Evolutionary conservation across 1,140 invertebrate genomes (phyloP), one percentile per base, ranked within the genome.

Genomic region (Lycorma delicatula): DNA sequence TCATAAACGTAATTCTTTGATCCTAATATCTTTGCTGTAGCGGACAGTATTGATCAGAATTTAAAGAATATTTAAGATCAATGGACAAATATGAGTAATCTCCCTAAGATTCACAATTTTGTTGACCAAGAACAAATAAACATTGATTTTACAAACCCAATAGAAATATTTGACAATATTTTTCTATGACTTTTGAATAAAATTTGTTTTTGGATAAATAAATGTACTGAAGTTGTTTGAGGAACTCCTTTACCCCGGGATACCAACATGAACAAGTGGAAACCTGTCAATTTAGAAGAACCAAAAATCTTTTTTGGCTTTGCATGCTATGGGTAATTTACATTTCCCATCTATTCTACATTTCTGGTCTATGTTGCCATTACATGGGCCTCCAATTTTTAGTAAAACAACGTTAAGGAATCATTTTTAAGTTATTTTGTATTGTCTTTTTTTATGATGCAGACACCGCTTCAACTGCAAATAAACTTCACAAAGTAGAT

Each of bases 211-310:
- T 36, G 20, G 2, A 38, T 38, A n/a, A 38, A 38, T 18, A 38
- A n/a, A n/a, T n/a, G n/a, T n/a, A n/a, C n/a, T n/a, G 3, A 18
- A 38, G 13, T 12, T 38, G 13, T 31, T 31, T 7, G 29, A 13
- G 29, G 29, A 31, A 31, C 6, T 18, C 36, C 36, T 38, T 38
- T 38, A 38, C 18, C 12, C n/a, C 7, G 25, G 3, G n/a, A 48
- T 48, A 18, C 46, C 6, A 48, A 25, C 46, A 48, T 48, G 46
- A 48, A 48, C 46, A 48, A 48, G n/a, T 48, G 46, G 46, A 48
- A 13, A 18, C 18, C 5, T 25, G 22, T 48, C 20, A 48, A 48
- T 20, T 13, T 22, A 26, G 25, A 25, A 48, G 25, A 48, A 22
- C 25, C 23, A 18, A 48, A 48, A 48, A 48, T 2, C 23, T 48